Conservation (phyloP, 2,797 vertebrate genomes). For the Geotrypetes seraphini region DNA sequence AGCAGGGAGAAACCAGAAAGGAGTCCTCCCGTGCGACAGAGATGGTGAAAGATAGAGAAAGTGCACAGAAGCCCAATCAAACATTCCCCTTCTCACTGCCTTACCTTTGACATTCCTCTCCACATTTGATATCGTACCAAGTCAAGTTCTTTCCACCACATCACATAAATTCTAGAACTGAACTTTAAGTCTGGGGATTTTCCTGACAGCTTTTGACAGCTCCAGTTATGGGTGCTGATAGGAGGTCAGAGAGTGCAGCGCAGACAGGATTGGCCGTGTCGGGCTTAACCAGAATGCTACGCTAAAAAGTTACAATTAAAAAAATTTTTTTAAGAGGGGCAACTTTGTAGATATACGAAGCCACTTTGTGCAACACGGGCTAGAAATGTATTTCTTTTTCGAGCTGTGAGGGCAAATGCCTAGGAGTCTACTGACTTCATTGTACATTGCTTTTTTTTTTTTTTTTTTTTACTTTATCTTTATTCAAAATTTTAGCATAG, state of each 20-base stretch:
- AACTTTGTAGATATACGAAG: too few species aligned
- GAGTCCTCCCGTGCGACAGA: conserved; percentile 6
- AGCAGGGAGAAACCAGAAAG: conserved; percentile 1
- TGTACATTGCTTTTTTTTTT: too few species aligned
- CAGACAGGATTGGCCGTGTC: too few species aligned
- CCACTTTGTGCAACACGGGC: too few species aligned
- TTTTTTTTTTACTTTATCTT: too few species aligned
- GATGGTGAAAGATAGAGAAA: conserved; percentile 22
- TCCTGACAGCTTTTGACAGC: conserved; percentile 25
- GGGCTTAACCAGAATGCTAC: conserved; percentile 6
- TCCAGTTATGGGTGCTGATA: conserved; percentile 17
- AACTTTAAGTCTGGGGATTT: conserved; percentile 27
- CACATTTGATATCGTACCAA: conserved; percentile 14
- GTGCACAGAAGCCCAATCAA: too few species aligned
- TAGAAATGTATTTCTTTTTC: too few species aligned
- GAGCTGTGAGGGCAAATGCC: too few species aligned
- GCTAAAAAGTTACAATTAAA: conserved; percentile 23
- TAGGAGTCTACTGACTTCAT: too few species aligned
- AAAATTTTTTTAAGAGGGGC: too few species aligned
- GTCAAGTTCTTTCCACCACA: conserved; percentile 15
- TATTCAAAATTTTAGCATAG: too few species aligned
- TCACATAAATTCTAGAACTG: conserved; percentile 14
- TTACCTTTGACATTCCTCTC: conserved; percentile 18
- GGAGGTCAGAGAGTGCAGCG: conserved; percentile 28
- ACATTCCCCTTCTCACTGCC: too few species aligned